Conservation (phyloP, 2,888 invertebrate species). For the Gortyna flavago region DNA sequence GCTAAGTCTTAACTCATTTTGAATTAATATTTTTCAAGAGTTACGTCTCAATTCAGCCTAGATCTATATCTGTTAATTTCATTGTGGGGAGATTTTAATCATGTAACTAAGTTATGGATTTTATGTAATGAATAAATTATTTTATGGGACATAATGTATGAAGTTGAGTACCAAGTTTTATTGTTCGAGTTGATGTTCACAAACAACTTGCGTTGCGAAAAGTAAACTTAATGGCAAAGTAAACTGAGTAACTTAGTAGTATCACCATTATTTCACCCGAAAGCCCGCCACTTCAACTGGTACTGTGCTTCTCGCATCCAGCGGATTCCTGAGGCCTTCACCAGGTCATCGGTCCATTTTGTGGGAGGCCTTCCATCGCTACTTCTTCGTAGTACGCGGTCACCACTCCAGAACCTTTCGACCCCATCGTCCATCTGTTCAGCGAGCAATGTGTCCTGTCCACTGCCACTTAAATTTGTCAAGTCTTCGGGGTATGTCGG, state of each 20-base stretch:
- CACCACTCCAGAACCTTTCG: not conserved
- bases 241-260: not conserved
- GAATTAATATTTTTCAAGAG: constrained; percentile 47
- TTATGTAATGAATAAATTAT: not conserved
- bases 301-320: not conserved
- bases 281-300: not conserved
- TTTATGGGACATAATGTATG: not conserved
- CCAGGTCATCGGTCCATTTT: not conserved
- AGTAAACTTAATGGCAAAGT: no score
- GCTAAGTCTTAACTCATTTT: constrained; percentile 42
- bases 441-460: not conserved
- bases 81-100: constrained; percentile 34
- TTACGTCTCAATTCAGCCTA: constrained; percentile 53
- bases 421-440: not conserved
- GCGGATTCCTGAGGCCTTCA: not conserved
- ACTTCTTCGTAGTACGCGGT: not conserved
- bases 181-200: not conserved
- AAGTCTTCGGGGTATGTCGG: not conserved
- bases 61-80: constrained; percentile 32
- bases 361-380: not conserved
- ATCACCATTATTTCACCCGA: not conserved
- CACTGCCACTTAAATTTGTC: not conserved
- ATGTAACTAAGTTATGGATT: not conserved
- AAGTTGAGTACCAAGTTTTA: not conserved
- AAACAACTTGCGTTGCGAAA: no score